Percentiles rank a stretch among this genome's conserved stretches.
Conservation (phyloP, 2,797 vertebrate species). For the Pyrocephalus nanus region DNA sequence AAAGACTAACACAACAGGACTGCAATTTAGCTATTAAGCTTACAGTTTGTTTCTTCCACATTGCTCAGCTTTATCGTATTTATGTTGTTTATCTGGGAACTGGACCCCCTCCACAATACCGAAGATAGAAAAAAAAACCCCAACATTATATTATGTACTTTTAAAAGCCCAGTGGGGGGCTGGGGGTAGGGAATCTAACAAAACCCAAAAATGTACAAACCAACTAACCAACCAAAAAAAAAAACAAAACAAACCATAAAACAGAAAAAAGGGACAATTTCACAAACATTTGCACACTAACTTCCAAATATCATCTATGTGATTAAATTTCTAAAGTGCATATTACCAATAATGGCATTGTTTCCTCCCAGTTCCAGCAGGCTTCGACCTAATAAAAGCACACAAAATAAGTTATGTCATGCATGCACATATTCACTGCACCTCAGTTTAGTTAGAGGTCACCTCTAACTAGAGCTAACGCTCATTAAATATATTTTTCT, state of each 20-base stretch:
- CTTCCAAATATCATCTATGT: background rate
- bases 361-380: slow-evolving; percentile 96
- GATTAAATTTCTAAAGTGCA: background rate
- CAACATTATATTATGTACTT: background rate
- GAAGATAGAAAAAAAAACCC: accelerated
- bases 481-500: background rate
- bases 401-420: background rate
- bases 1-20: background rate
- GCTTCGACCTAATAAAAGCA: slow-evolving; percentile 82
- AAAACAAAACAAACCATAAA: background rate
- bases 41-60: background rate
- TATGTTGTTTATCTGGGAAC: background rate
- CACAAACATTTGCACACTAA: background rate
- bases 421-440: accelerated
- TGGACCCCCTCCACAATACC: background rate
- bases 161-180: background rate
- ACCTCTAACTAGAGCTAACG: background rate
- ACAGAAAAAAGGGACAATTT: background rate
- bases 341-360: slow-evolving; percentile 94
- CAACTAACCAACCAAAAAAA: background rate
- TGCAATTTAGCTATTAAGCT: background rate
- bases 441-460: background rate
- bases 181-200: accelerated
- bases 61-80: background rate
- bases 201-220: background rate